Percentiles rank a stretch among this genome's conserved stretches.
phyloP scores from a whole-genome alignment of 2,888 invertebrate genomes.

The Pyrochroa serraticornis region DNA sequence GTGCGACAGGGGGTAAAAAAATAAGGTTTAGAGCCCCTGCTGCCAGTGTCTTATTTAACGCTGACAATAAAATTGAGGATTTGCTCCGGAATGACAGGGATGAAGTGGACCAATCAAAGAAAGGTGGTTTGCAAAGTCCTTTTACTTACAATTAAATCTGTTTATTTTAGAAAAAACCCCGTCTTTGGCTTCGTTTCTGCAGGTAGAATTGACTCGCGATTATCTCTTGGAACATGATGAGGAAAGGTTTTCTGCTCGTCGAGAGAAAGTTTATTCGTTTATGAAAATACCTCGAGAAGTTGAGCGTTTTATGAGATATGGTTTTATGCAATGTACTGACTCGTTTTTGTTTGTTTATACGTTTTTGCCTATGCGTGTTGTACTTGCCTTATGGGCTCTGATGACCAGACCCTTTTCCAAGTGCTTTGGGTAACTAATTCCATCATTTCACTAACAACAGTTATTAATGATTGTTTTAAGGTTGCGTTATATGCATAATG shows the following conservation, averaged over 20 bases:
- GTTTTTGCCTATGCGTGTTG: slow-evolving; percentile 91
- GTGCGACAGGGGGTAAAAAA: slow-evolving; percentile 48
- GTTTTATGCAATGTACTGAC: slow-evolving; percentile 95
- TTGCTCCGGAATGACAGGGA: slow-evolving; percentile 44
- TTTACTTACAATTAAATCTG: neutral
- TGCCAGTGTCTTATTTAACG: slow-evolving; percentile 53
- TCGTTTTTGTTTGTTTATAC: slow-evolving; percentile 98
- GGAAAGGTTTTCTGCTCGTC: slow-evolving; percentile 88
- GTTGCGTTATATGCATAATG: slow-evolving; percentile 55
- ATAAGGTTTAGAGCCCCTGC: slow-evolving; percentile 58
- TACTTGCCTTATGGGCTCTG: slow-evolving; percentile 84
- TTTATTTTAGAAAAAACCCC: slow-evolving; percentile 46
- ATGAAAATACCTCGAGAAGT: slow-evolving; percentile 93
- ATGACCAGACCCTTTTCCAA: slow-evolving; percentile 74
- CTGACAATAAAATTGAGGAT: slow-evolving; percentile 56
- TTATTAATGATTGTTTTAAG: slow-evolving; percentile 36
- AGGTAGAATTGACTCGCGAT: slow-evolving; percentile 88
- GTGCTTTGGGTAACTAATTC: slow-evolving; percentile 71
- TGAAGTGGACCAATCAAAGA: slow-evolving; percentile 46
- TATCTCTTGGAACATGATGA: slow-evolving; percentile 95
- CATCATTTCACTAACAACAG: neutral
- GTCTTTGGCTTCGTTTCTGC: slow-evolving; percentile 72
- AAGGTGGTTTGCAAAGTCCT: slow-evolving; percentile 29
- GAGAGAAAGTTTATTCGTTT: slow-evolving; percentile 96
- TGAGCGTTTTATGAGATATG: slow-evolving; percentile 92